phyloP scores from a whole-genome alignment of 2,113 vertebrate genomes.

The Leptocoma aspasia region DNA sequence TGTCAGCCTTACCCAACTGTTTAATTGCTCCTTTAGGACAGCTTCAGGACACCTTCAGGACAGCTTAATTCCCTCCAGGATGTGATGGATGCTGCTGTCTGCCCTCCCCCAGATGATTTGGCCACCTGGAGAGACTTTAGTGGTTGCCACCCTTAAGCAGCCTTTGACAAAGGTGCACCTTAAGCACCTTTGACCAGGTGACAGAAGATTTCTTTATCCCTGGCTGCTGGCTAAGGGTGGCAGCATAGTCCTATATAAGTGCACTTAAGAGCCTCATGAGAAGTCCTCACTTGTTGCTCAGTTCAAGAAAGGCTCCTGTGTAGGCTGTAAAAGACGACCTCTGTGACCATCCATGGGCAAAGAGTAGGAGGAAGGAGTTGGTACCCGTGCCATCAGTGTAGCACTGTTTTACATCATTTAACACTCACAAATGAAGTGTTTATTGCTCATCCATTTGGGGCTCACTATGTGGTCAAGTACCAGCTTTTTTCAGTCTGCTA shows the following conservation, averaged over 20 bases:
- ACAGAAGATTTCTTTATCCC: neutral
- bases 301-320: neutral
- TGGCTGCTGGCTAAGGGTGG: neutral
- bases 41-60: neutral
- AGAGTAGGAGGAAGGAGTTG: rapidly evolving
- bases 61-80: neutral
- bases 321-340: neutral
- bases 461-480: neutral
- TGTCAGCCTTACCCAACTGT: neutral
- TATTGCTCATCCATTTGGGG: neutral
- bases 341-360: neutral
- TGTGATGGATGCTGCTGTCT: neutral
- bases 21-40: neutral
- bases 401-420: neutral
- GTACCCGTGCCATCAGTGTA: rapidly evolving
- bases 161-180: neutral
- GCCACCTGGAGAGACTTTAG: neutral
- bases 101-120: neutral
- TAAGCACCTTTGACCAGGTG: too few species aligned
- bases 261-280: neutral
- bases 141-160: neutral
- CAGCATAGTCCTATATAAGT: neutral
- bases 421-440: neutral
- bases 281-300: too few species aligned
- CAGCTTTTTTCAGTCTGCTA: neutral